Evolutionary conservation across 1,140 invertebrate genomes (phyloP), one percentile per base, ranked within the genome.

Genomic region (Euborellia annulipes): DNA sequence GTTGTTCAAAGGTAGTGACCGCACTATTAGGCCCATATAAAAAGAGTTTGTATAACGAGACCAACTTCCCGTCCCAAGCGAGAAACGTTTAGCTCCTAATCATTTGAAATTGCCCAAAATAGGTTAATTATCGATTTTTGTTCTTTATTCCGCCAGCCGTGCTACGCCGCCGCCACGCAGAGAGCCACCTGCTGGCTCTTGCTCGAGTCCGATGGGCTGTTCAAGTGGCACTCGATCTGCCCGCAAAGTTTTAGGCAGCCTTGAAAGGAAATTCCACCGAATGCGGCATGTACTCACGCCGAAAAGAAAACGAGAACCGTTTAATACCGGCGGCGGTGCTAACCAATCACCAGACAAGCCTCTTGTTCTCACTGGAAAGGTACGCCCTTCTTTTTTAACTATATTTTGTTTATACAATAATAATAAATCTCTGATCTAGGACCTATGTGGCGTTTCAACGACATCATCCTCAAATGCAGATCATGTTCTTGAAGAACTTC

Each of bases 241-340:
- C 13, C 67, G 70, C 41, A 73, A 75, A 56, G 69, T 85, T 43
- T 69, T 81, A 55, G 80, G 77, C 2, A 78, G 73, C 54, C 68
- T 86, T 34, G 83, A 85, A 59, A 68, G 75, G 48, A 72, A 74
- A 4, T 60, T 82, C n/a, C 72, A 78, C 57, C 68, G 67, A 48
- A 71, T 85, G 30, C 68, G 72, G 48, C 72, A 71, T 48, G 78
- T 83, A 52, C 59, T 86, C 2, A 85, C 82, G 9, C 82, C 82
- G 0, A 65, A 67, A 50, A 77, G 74, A 58, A 61, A 64, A 17
- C 63, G 64, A 8, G 37, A 53, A 0, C 65, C 64, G 20, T 57
- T 50, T 43, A 14, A 55, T 62, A 45, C 58, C 56, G 46, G 43
- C 41, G 1, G 39, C 56, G 44, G 46, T 51, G 7, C 53, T 57